Base-by-base conservation (phyloP, 2,797 vertebrate genomes). In the Chaenodraco wilsoni region DNA sequence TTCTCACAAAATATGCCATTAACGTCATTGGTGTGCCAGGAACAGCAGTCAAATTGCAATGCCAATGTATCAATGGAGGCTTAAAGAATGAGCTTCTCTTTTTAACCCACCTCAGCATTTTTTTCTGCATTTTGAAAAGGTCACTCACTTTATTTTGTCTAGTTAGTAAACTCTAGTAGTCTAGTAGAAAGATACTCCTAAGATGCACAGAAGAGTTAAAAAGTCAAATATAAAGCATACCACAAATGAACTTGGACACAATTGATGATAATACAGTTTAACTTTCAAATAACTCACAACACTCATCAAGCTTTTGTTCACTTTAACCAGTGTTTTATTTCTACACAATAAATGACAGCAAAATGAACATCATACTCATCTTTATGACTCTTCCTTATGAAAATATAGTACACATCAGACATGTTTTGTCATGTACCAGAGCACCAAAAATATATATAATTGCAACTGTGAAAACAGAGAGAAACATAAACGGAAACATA, bases 261-360 rank as follows among this genome's bases (percentile, higher is more conserved):
- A 10, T 23, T 27, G 7, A 61, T 19, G 57, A 17, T 33, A 54
- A 23, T 41, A 31, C 19, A 40, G 51, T 21, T 23, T 10, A 14
- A 50, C 49, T 45, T 51, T 21, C 1, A 82, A 87, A 83, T 5
- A 85, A 84, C 9, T 44, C 75, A 85, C 52, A 63, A 85, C 78
- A 90, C 69, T 73, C 45, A 17, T 59, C 13, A 40, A 16, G 33
- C 33, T 72, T 79, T 83, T 70, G 76, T 85, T 90, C 87, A 93
- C 90, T 92, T 92, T 92, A 92, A 92, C 91, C 93, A 93, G 92
- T 94, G 93, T 93, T 95, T 94, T 95, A 95, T 94, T 94, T 91
- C 90, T 94, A 92, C 93, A 92, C 92, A 92, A 94, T 94, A 92
- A 92, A 94, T 94, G 90, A 93, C 89, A 92, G 91, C 91, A 91